These are phyloP conservation scores for Hemibagrus guttatus DNA, from an alignment of 2,797 vertebrate genomes.

Conservation along the genomic window DNA sequence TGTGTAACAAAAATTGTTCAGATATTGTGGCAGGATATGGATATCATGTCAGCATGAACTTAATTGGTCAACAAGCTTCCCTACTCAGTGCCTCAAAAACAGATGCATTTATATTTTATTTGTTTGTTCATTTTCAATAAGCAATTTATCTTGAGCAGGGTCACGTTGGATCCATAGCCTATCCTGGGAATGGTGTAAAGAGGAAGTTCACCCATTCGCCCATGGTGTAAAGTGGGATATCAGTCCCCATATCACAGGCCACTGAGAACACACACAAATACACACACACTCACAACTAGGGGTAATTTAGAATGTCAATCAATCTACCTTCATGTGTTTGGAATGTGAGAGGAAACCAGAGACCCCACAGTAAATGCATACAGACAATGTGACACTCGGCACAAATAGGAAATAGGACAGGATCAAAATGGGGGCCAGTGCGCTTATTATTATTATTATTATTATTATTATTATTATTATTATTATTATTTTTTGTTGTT, in stretches of 20 bases:
- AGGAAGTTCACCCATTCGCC: background rate
- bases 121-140: background rate
- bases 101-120: background rate
- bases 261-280: background rate
- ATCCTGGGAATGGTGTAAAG: background rate
- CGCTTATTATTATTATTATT: background rate
- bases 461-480: conserved; percentile 9
- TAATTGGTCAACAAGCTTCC: conserved; percentile 12
- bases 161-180: background rate
- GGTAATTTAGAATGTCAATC: background rate
- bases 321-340: background rate
- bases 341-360: background rate
- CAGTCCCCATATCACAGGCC: background rate
- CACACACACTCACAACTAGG: background rate
- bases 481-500: too few species aligned
- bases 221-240: background rate
- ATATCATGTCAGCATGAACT: conserved; percentile 10
- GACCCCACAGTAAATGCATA: background rate
- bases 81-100: conserved; percentile 11
- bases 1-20: conserved; percentile 20
- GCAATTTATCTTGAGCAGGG: background rate
- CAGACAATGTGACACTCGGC: background rate
- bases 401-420: background rate
- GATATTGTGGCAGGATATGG: conserved; percentile 24
- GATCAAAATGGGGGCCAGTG: background rate